These are phyloP conservation scores for Gymnarchus niloticus DNA, from an alignment of 2,113 vertebrate genomes.

Conservation along the genomic window DNA sequence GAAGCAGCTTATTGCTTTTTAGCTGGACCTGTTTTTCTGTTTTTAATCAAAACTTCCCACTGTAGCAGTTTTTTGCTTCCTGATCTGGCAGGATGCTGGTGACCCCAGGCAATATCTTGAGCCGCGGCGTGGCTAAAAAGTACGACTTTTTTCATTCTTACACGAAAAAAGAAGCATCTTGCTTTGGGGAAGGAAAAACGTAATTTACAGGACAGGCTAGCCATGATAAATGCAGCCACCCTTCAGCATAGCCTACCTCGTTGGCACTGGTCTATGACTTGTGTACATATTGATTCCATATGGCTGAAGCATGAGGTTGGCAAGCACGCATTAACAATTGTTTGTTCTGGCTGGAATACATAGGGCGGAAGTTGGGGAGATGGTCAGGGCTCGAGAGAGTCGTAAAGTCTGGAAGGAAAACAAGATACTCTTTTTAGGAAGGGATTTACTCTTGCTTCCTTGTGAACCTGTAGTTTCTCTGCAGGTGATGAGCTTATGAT, in stretches of 20 bases:
- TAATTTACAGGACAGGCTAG: neutral
- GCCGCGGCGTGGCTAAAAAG: neutral
- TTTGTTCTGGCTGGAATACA: neutral
- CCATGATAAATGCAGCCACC: neutral
- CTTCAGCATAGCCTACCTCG: neutral
- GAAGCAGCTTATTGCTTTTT: neutral
- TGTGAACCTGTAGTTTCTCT: neutral
- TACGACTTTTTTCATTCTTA: neutral
- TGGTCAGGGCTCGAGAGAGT: neutral
- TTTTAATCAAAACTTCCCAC: constrained; percentile 12
- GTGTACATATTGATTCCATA: neutral
- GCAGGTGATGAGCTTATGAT: too few species aligned
- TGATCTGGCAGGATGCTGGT: neutral
- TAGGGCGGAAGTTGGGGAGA: too few species aligned
- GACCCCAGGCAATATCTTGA: neutral
- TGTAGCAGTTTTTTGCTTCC: neutral
- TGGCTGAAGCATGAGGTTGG: neutral
- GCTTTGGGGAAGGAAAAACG: constrained; percentile 11
- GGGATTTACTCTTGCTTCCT: neutral
- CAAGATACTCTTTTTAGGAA: neutral
- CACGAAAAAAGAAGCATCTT: neutral
- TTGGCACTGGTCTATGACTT: neutral
- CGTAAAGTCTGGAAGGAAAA: neutral
- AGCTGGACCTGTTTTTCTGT: neutral
- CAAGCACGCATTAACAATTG: neutral